Base-by-base conservation (phyloP, 2,888 invertebrate species). In the Erebia epiphron region DNA sequence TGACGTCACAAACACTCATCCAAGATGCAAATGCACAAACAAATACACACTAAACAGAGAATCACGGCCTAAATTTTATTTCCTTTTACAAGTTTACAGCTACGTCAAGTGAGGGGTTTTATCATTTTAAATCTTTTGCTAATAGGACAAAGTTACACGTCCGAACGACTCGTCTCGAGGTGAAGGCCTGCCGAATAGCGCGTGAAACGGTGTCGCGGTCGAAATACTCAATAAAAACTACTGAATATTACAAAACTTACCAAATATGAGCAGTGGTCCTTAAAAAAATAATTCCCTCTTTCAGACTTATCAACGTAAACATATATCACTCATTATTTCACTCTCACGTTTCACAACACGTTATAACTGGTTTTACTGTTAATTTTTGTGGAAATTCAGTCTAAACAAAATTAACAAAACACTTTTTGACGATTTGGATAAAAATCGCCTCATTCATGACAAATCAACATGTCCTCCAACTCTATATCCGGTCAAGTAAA, bases 381-480 rank as follows among this genome's bases (percentile, higher is more conserved):
- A 74, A 92, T 90, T 91, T 92, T 92, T 86, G 88, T 84, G 85
- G 80, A 85, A 85, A 82, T 84, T 80, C 80, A 79, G 83, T 85
- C 85, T 87, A 89, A 88, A 90, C 89, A 91, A 89, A 88, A 91
- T 86, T 88, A 88, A 90, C 89, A 91, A 89, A 88, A 91, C 86
- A 89, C 84, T 89, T 87, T 86, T 86, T 86, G 88, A 89, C 86
- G 88, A 92, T 87, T 89, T 91, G 92, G 50, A 91, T 91, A 91
- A 90, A 79, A 87, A 83, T 85, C 85, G 85, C 87, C 84, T 84
- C 83, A 83, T 83, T 90, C 87, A 85, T 90, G 89, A 89, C 88
- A 87, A 91, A 86, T 88, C 91, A 92, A 92, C 90, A 92, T 92
- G 92, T 91, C 92, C 78, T 86, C 90, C 88, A 83, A 88, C 85